Evolutionary conservation across 2,888 invertebrate species (phyloP).

Genomic region (Epirrhoe alternata): DNA sequence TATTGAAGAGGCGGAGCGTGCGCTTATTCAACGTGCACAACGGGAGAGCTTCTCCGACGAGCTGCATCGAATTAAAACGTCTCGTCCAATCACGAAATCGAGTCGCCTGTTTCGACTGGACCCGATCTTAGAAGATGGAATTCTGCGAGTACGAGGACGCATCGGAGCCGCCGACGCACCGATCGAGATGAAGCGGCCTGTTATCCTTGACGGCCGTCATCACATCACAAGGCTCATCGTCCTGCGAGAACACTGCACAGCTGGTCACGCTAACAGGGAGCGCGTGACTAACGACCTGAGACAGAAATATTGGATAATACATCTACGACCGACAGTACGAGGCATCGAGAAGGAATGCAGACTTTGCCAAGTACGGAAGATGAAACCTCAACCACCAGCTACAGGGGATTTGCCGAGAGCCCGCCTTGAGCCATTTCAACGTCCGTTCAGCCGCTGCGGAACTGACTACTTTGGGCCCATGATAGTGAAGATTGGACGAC

Average conservation of each 20-base stretch:
- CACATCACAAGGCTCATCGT: neutral
- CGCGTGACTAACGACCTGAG: neutral
- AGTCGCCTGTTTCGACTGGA: no score
- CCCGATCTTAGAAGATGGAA: no score
- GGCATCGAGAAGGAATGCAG: neutral
- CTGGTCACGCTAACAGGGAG: slow-evolving; percentile 2
- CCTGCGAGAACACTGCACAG: neutral
- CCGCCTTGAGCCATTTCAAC: no score
- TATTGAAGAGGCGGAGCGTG: slow-evolving; percentile 2
- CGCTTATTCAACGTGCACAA: neutral
- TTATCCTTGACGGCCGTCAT: neutral
- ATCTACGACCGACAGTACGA: neutral
- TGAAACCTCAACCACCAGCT: slow-evolving; percentile 3
- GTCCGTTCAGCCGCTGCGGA: no score
- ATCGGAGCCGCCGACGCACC: neutral
- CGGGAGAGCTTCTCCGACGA: no score
- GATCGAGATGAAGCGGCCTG: neutral
- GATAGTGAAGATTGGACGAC: no score
- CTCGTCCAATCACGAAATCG: neutral
- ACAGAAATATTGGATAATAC: neutral
- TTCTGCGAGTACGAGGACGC: neutral
- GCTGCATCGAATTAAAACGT: neutral
- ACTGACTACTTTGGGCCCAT: no score
- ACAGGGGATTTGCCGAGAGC: no score
- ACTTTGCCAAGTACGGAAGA: neutral